phyloP scores from a whole-genome alignment of 2,797 vertebrate species.

The Sebastes trivittatus region DNA sequence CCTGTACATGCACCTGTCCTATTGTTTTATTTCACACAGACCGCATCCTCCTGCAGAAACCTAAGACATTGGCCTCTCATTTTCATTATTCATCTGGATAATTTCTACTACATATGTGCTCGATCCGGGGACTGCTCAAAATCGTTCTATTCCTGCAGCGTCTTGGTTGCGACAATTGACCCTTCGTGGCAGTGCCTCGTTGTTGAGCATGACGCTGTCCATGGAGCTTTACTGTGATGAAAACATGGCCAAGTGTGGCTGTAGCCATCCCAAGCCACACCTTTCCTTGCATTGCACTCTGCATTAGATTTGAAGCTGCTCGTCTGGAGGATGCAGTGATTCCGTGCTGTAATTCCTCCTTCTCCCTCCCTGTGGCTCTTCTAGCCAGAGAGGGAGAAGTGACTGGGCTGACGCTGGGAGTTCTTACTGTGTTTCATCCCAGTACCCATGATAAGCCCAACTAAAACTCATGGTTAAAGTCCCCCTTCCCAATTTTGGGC shows the following conservation, averaged over 20 bases:
- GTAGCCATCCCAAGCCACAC: slow-evolving; percentile 18
- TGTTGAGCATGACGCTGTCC: slow-evolving; percentile 13
- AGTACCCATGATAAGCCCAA: not conserved
- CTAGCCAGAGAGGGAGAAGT: not conserved
- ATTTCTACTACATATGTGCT: not conserved
- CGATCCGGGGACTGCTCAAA: slow-evolving; percentile 1
- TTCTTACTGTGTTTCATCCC: slow-evolving; percentile 1
- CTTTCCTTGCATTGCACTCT: slow-evolving; percentile 1
- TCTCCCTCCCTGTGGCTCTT: not conserved
- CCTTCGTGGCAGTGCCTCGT: slow-evolving; percentile 8
- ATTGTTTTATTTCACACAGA: not conserved
- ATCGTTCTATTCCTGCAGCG: slow-evolving; percentile 2
- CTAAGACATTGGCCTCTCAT: not conserved
- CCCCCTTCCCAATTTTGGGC: slow-evolving; percentile 20
- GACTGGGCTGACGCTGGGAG: not conserved
- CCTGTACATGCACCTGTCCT: not conserved
- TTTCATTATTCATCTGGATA: not conserved
- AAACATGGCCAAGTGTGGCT: slow-evolving; percentile 40
- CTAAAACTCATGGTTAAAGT: slow-evolving; percentile 32
- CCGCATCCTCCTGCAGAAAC: not conserved
- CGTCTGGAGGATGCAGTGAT: not conserved
- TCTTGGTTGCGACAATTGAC: slow-evolving; percentile 37
- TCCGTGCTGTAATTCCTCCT: not conserved
- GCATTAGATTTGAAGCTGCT: slow-evolving; percentile 15
- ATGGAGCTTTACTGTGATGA: slow-evolving; percentile 53